Base-by-base conservation (phyloP, 2,888 invertebrate genomes). In the Harpagoxenus sublaevis region DNA sequence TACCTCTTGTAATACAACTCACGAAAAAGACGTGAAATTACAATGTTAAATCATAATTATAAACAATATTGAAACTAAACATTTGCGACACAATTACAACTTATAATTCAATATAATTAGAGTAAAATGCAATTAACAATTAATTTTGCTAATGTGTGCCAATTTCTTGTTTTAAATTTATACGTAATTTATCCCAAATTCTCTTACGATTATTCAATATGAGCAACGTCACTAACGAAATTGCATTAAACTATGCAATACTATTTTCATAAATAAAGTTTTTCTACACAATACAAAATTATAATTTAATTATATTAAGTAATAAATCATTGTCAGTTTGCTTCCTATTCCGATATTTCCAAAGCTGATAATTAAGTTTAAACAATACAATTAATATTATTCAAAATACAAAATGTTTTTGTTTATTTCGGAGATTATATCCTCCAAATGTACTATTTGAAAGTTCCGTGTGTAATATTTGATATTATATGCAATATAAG, bases 31-130 rank as follows among this genome's bases (percentile, higher is more conserved):
- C 6, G 12, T 6, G 1, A 55, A 23, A 55, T 55, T 35, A 35
- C 9, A 53, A 39, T 4, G 3, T 42, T 71, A 23, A 15, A 48
- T 68, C 28, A 42, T 57, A 65, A 42, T 66, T 23, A 70, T n/a
- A 18, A 51, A 8, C 31, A 39, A 39, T 73, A 28, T 57, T 10
- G 1, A 60, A 60, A 42, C 9, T 48, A 48, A 48, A 42, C 4
- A 42, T 5, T 18, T 45, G 2, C 4, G 15, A 8, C 23, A 10
- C 18, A 55, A 53, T 66, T 66, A 28, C 0, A n/a, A n/a, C 18
- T 62, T 65, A 42, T 42, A 65, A 65, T 45, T 66, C 15, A 66
- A 66, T 66, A 15, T 73, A 45, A 74, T 62, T 75, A n/a, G 2
- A 62, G 35, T 62, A 62, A 74, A 60, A 62, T 73, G 5, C 1